Conservation (phyloP, 2,113 vertebrate species). For the Syngnathus floridae region DNA sequence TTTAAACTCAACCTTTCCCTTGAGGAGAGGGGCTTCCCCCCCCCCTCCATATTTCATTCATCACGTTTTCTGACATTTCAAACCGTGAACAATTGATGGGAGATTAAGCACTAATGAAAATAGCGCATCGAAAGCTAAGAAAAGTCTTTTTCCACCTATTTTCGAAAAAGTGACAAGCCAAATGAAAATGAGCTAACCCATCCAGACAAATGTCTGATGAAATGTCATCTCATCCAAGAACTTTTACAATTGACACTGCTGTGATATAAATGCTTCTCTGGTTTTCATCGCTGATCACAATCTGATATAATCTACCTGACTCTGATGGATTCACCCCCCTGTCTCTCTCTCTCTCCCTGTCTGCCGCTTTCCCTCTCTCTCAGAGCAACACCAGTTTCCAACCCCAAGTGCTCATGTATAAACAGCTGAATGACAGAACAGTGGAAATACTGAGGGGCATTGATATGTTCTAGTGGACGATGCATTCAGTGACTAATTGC, state of each 20-base stretch:
- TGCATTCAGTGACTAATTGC: too few species aligned
- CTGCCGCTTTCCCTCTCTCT: too few species aligned
- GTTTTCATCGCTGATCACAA: neutral
- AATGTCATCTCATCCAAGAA: neutral
- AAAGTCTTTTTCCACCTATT: neutral
- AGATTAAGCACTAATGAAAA: slow-evolving; percentile 1
- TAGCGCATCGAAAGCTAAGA: neutral
- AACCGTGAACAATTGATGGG: neutral
- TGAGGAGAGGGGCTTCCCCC: neutral
- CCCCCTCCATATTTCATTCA: neutral
- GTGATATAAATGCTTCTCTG: neutral
- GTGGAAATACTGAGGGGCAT: too few species aligned
- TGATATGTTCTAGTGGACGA: too few species aligned
- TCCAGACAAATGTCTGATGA: neutral
- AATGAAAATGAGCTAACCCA: neutral
- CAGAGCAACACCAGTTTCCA: too few species aligned
- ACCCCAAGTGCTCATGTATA: too few species aligned
- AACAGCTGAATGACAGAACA: too few species aligned
- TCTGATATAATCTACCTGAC: neutral
- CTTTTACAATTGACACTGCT: neutral
- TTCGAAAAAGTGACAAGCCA: neutral
- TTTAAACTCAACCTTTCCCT: neutral
- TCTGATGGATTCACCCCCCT: neutral
- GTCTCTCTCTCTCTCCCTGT: neutral
- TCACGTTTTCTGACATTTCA: neutral